phyloP scores from a whole-genome alignment of 2,113 vertebrate genomes.

The Scomber scombrus region DNA sequence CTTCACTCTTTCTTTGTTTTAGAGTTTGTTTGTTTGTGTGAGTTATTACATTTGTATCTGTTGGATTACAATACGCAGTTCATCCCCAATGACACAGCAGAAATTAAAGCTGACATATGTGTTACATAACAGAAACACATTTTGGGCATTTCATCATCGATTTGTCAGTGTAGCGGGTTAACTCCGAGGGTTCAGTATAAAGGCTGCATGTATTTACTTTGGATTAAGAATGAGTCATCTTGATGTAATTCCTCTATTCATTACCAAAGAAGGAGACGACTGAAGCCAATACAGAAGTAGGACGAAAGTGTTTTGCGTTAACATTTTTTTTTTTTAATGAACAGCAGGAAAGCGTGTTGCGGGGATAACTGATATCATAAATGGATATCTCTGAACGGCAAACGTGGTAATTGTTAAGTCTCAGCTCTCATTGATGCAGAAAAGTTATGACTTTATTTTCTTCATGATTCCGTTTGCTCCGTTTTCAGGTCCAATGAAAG shows the following conservation, averaged over 20 bases:
- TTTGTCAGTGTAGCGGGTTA: slow-evolving; percentile 5
- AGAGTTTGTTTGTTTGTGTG: no score
- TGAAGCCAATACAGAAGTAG: slow-evolving; percentile 13
- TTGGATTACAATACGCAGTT: slow-evolving; percentile 20
- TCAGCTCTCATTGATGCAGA: neutral
- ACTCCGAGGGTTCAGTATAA: slow-evolving; percentile 6
- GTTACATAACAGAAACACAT: slow-evolving; percentile 9
- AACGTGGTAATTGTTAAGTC: neutral
- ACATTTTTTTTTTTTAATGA: neutral
- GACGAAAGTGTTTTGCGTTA: slow-evolving; percentile 28
- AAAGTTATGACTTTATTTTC: slow-evolving; percentile 18
- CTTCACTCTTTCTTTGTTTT: neutral
- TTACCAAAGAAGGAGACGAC: slow-evolving; percentile 81
- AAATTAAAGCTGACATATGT: slow-evolving; percentile 19
- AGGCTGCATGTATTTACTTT: slow-evolving; percentile 55
- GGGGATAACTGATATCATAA: neutral
- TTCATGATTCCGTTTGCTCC: slow-evolving; percentile 8
- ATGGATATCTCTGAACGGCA: neutral
- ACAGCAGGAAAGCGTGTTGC: neutral
- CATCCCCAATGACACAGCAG: neutral
- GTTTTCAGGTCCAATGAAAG: slow-evolving; percentile 39
- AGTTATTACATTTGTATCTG: neutral
- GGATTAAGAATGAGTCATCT: slow-evolving; percentile 72
- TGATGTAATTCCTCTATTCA: slow-evolving; percentile 55
- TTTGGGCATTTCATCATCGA: slow-evolving; percentile 4